A percentile compares a stretch with the other conserved stretches of the same genome.
Evolutionary conservation across 2,888 invertebrate genomes (phyloP).

Genomic region (Ferdinandea cuprea): DNA sequence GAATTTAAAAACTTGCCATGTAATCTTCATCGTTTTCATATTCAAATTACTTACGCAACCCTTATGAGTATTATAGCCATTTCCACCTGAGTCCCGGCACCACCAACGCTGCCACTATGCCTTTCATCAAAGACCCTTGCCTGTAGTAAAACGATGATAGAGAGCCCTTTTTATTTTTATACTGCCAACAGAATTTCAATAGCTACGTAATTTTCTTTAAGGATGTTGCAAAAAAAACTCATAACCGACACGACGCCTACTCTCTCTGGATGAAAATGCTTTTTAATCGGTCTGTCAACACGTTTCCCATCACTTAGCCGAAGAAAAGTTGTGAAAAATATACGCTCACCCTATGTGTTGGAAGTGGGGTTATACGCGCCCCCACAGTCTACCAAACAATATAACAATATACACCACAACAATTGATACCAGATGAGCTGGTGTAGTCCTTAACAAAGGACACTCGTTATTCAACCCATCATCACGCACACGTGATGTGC

Average conservation of each 20-base stretch:
- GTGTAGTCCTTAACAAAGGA: conserved; percentile 68
- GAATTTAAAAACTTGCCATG: conserved; percentile 16
- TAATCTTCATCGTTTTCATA: conserved; percentile 35
- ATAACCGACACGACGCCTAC: background rate
- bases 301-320: conserved; percentile 50
- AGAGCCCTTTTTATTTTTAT: conserved; percentile 16
- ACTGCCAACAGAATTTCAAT: conserved; percentile 41
- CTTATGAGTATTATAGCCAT: background rate
- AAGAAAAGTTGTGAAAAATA: conserved; percentile 4
- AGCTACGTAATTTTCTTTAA: conserved; percentile 47
- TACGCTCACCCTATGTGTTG: background rate
- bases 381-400: conserved; percentile 49
- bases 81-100: conserved; percentile 31
- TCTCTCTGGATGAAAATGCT: conserved; percentile 20
- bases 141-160: conserved; percentile 38
- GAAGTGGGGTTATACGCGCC: background rate
- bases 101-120: too few relatives aligned
- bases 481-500: conserved; percentile 59
- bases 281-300: conserved; percentile 70
- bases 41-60: conserved; percentile 45
- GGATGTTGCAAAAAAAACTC: background rate
- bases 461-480: conserved; percentile 67
- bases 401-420: conserved; percentile 68
- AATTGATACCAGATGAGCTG: conserved; percentile 73
- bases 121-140: conserved; percentile 22